Conservation (phyloP, 2,113 vertebrate genomes). For the Ifrita kowaldi region DNA sequence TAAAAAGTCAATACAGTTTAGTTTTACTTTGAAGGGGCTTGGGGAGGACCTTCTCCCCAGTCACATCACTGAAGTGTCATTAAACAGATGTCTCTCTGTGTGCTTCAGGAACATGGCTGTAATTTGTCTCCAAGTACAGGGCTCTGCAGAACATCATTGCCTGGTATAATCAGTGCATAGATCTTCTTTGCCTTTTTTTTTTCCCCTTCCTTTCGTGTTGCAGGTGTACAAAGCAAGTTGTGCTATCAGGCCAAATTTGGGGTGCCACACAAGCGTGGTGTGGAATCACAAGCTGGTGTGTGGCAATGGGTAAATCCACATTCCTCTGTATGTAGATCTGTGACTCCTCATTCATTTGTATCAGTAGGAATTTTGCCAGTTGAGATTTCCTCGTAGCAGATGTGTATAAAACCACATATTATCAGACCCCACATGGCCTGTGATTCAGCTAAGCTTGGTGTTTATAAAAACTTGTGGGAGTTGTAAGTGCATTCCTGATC, state of each 20-base stretch:
- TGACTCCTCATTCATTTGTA: not conserved
- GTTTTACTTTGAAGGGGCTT: not conserved
- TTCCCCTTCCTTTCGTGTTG: rapidly evolving
- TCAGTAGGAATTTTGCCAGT: not conserved
- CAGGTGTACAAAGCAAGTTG: not conserved
- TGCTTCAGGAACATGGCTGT: not conserved
- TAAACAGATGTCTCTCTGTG: not conserved
- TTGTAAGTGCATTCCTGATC: not conserved
- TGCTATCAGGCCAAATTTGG: not conserved
- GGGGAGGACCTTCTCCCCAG: not conserved
- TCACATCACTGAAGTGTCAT: not conserved
- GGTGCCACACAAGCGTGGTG: not conserved
- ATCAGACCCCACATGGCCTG: not conserved
- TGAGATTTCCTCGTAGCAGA: not conserved
- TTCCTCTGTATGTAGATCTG: not conserved
- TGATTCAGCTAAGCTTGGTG: not conserved
- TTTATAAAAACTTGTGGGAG: not conserved
- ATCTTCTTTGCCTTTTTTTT: not conserved
- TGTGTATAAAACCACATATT: not conserved
- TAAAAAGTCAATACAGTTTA: not conserved
- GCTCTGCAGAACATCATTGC: not conserved
- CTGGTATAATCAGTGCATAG: not conserved
- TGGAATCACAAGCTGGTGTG: not conserved
- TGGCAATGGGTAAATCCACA: not conserved
- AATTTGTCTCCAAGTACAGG: not conserved